Evolutionary conservation across 2,797 vertebrate genomes (phyloP), one percentile per base, ranked within the genome.

Genomic region (Rhinogobio ventralis): DNA sequence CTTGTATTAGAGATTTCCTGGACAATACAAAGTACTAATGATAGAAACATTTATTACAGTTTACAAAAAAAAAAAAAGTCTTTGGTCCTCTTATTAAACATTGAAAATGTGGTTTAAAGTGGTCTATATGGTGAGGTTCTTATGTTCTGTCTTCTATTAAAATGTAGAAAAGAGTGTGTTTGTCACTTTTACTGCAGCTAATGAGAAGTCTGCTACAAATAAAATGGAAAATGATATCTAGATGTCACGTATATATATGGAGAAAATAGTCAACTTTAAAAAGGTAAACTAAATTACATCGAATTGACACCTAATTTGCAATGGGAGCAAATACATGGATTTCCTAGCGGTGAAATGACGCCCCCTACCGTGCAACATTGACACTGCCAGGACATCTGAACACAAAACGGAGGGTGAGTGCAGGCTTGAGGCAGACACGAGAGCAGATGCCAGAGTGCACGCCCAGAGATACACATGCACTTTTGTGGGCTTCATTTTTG

Each of bases 61-160:
- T 51, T 78, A 55, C 39, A 51, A 49, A 6, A 46, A 14, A 72
- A 77, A 78, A 81, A 60, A 66, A 80, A 86, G 66, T 67, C 36
- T 86, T 86, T 82, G 83, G 82, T 91, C 60, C 85, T 85, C 71
- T 89, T 78, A 91, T 92, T 92, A 91, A 90, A 90, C 84, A 80
- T 81, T 89, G 86, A 87, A 78, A 71, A 78, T 81, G 83, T 88
- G 55, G 85, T 89, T 88, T 71, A 68, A 88, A 42, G 73, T n/a
- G n/a, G 49, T 82, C 68, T 75, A 19, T 71, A 17, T 69, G 46
- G 5, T 77, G 42, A 67, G 25, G 36, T 84, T 66, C 20, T 53
- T 79, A 68, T 60, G 17, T 68, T 73, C 5, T 51, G 28, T 76
- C 19, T 5, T 73, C 4, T 69, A 14, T 60, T 28, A 74, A 66